Base-by-base conservation (phyloP, 1,140 invertebrate species). In the Paracyclopina nana region DNA sequence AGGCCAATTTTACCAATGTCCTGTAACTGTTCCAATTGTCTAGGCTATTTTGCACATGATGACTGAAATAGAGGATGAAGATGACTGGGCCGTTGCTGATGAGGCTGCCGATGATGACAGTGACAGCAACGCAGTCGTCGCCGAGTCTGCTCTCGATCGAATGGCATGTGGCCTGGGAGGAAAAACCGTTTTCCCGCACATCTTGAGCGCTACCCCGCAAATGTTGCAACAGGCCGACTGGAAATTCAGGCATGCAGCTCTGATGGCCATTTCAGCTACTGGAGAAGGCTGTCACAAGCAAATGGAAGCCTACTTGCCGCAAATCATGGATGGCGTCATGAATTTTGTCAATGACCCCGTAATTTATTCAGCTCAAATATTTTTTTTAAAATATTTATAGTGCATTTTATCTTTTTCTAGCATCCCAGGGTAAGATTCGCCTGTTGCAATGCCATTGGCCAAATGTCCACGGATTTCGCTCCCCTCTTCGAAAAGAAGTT, bases 391-490 rank as follows among this genome's bases (percentile, higher is more conserved):
- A 9, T 9, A 31, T 44, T 53, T 45, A 4, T 52, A 46, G 28
- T n/a, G n/a, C 54, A 6, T 16, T 31, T 28, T 8, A 55, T 57
- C 57, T 38, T 55, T 57, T 68, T 65, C 14, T 57, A 82, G 74
- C 86, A 94, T 70, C 86, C 86, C 11, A 69, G 87, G 55, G 90
- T 95, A 0, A 72, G 88, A 38, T 96, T 96, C 61, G 94, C 95
- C 24, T 86, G 87, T 41, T 99, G 95, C 62, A 99, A 98, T 70
- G 88, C 91, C n/a, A 75, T 99, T 30, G 95, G 95, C 12, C 94
- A 99, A 69, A 92, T 99, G 85, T 86, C 88, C 1, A 88, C 90
- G 11, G 95, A 99, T 66, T 99, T 99, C 72, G 87, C 87, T 4
- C 90, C 90, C 4, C 71, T 72, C 6, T 92, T 98, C 60, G 86